Conservation (phyloP, 2,888 invertebrate species). For the Drosophila setosimentum region DNA sequence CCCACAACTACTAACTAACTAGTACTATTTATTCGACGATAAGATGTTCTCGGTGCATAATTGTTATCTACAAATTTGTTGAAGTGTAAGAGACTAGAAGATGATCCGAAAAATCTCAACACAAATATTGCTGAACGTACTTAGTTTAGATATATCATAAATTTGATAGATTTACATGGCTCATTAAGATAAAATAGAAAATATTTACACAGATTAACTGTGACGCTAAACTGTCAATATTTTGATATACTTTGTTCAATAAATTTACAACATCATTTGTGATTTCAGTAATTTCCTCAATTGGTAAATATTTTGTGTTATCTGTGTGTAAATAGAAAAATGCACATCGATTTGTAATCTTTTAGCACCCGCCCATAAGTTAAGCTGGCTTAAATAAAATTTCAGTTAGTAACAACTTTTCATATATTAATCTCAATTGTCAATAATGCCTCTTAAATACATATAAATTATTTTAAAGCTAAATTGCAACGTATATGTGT, state of each 20-base stretch:
- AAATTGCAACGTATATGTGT: neutral
- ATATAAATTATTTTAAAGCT: neutral
- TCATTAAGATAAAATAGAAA: neutral
- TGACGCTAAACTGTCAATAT: neutral
- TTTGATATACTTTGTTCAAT: neutral
- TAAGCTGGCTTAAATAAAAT: neutral
- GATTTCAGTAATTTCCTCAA: neutral
- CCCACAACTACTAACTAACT: neutral
- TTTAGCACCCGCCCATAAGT: neutral
- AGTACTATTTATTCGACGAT: no score
- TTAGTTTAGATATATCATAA: neutral
- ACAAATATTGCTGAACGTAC: neutral
- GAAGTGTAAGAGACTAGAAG: neutral
- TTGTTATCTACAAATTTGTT: neutral
- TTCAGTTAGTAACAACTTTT: conserved; percentile 5
- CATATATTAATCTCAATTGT: neutral
- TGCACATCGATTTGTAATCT: conserved; percentile 2
- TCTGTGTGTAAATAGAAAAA: conserved; percentile 10
- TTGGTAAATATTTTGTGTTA: conserved; percentile 43
- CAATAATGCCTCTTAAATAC: neutral
- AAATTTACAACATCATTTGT: neutral
- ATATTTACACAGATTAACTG: conserved; percentile 10
- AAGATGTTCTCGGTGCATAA: neutral
- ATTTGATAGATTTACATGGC: neutral
- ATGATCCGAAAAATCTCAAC: neutral